Percentiles rank a stretch among this genome's conserved stretches.
Conservation (phyloP, 2,797 vertebrate species). For the Hylomyscus alleni region DNA sequence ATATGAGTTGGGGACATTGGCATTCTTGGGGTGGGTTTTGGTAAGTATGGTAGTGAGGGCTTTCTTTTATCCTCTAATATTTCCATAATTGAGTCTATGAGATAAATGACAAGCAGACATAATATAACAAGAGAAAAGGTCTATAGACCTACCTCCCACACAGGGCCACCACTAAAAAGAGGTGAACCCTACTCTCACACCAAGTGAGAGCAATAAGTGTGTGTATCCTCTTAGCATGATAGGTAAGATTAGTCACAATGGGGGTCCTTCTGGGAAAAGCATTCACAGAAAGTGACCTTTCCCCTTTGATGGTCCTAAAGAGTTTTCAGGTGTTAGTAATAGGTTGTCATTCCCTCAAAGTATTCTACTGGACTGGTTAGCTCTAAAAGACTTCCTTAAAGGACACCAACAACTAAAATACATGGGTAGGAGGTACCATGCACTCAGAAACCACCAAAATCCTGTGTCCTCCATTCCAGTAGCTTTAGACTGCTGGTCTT, state of each 20-base stretch:
- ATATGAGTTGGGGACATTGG: background rate
- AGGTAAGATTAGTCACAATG: background rate
- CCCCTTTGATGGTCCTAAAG: background rate
- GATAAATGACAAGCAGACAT: background rate
- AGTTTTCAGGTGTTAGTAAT: background rate
- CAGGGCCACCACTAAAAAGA: background rate
- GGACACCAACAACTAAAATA: slow-evolving; percentile 15
- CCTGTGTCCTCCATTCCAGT: background rate
- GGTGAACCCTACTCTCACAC: accelerated
- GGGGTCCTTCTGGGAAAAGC: background rate
- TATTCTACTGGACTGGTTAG: background rate
- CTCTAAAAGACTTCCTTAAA: background rate
- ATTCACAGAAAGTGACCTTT: background rate
- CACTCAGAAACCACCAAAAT: background rate
- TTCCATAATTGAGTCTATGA: background rate
- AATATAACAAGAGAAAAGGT: background rate
- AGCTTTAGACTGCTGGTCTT: background rate
- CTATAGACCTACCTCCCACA: background rate
- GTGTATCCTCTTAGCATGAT: background rate
- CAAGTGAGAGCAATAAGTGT: background rate
- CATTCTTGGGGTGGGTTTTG: background rate
- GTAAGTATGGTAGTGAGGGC: background rate
- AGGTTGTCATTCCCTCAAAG: background rate
- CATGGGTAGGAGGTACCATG: background rate
- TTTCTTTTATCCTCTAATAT: background rate